Conservation (phyloP, 2,888 invertebrate species). For the Punctoribates punctum region DNA sequence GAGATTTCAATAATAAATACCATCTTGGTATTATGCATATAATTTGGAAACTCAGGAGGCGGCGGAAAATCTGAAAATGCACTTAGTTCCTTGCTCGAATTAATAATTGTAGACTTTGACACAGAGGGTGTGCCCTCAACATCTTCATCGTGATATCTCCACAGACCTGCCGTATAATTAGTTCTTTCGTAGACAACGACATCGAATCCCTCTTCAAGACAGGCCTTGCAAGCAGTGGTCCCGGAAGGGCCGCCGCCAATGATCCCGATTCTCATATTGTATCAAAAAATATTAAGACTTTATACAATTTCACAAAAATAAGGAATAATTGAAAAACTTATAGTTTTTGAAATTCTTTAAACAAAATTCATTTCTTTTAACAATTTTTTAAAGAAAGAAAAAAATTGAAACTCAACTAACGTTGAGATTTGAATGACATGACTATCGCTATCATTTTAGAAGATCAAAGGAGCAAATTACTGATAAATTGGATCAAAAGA, state of each 20-base stretch:
- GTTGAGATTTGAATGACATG: no score
- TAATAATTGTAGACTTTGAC: conserved; percentile 54
- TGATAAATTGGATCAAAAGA: no score
- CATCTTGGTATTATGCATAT: conserved; percentile 53
- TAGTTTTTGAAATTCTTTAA: no score
- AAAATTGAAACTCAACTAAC: no score
- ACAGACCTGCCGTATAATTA: conserved; percentile 52
- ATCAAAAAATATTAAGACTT: no score
- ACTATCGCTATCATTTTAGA: no score
- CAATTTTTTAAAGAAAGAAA: no score
- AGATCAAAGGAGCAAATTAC: no score
- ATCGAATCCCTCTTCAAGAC: conserved; percentile 52
- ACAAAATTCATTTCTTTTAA: no score
- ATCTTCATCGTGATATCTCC: conserved; percentile 50
- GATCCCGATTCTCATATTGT: conserved; percentile 47
- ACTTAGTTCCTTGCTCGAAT: conserved; percentile 54
- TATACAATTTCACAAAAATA: no score
- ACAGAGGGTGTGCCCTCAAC: conserved; percentile 51
- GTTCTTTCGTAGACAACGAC: conserved; percentile 53
- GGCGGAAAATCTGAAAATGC: conserved; percentile 54
- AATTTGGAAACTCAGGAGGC: conserved; percentile 52
- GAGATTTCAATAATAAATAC: no score
- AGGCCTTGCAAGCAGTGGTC: conserved; percentile 53
- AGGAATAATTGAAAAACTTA: no score
- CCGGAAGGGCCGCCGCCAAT: conserved; percentile 56